Conservation (phyloP, 2,888 invertebrate genomes). For the Cremastobaeus sp. region DNA sequence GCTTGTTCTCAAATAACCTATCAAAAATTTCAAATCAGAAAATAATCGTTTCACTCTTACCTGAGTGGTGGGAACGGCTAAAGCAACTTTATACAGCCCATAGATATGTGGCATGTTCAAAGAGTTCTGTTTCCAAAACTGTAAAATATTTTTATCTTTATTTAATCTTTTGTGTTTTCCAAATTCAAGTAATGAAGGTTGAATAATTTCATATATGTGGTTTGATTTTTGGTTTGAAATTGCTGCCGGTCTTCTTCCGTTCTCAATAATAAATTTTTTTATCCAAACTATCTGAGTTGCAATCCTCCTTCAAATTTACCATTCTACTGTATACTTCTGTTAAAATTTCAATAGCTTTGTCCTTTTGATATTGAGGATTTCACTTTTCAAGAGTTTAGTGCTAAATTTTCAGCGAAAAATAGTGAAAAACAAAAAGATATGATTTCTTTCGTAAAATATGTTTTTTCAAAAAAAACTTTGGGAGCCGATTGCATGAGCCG, state of each 20-base stretch:
- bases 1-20: constrained; percentile 8
- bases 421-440: no score
- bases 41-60: constrained; percentile 7
- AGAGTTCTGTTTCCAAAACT: constrained; percentile 3
- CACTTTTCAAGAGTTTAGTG: no score
- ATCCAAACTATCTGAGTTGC: no score
- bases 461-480: no score
- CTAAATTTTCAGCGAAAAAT: no score
- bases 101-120: constrained; percentile 3
- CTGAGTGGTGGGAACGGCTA: constrained; percentile 3
- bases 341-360: constrained; percentile 3
- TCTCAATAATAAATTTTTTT: constrained; percentile 2
- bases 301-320: no score
- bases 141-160: not conserved
- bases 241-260: no score
- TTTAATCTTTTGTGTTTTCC: constrained; percentile 6
- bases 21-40: constrained; percentile 2
- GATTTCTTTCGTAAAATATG: no score
- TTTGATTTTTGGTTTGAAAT: constrained; percentile 2
- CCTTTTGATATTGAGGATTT: constrained; percentile 4
- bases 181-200: not conserved
- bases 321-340: not conserved
- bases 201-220: not conserved
- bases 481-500: no score
- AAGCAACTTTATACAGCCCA: constrained; percentile 7